A percentile compares a stretch with the other conserved stretches of the same genome.
Conservation (phyloP, 2,113 vertebrate species). For the Heloderma charlesbogerti region DNA sequence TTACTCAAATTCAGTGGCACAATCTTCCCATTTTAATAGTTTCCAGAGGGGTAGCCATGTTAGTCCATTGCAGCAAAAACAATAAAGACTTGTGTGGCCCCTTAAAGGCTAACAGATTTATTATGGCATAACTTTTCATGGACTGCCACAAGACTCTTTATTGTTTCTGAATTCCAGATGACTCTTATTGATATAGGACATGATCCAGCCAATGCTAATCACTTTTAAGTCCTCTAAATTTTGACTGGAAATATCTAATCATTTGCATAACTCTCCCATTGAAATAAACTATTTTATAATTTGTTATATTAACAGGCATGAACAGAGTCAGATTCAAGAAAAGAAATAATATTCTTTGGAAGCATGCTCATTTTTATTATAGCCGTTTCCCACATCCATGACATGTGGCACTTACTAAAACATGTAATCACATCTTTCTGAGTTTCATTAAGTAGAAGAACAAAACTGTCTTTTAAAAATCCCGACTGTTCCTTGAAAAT, state of each 20-base stretch:
- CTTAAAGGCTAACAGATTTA: too few species aligned
- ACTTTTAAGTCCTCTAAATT: not conserved
- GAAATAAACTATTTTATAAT: not conserved
- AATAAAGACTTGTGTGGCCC: too few species aligned
- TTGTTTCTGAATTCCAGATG: not conserved
- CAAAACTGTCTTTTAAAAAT: not conserved
- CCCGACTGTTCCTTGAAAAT: not conserved
- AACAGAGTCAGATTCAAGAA: not conserved
- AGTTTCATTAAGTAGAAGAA: not conserved
- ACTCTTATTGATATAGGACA: not conserved
- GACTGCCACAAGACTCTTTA: too few species aligned
- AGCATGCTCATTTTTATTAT: not conserved
- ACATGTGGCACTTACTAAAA: not conserved
- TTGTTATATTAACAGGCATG: not conserved
- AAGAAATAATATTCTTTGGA: not conserved
- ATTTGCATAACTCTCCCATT: not conserved
- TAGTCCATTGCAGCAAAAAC: too few species aligned
- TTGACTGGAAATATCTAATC: not conserved
- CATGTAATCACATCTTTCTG: not conserved
- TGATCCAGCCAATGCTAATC: not conserved
- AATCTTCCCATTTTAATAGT: too few species aligned
- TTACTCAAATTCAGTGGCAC: too few species aligned
- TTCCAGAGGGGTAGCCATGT: too few species aligned
- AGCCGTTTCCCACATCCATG: not conserved
- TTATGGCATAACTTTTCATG: too few species aligned